A percentile compares a stretch with the other conserved stretches of the same genome.
phyloP scores from a whole-genome alignment of 2,113 vertebrate genomes.

The Psophia crepitans region DNA sequence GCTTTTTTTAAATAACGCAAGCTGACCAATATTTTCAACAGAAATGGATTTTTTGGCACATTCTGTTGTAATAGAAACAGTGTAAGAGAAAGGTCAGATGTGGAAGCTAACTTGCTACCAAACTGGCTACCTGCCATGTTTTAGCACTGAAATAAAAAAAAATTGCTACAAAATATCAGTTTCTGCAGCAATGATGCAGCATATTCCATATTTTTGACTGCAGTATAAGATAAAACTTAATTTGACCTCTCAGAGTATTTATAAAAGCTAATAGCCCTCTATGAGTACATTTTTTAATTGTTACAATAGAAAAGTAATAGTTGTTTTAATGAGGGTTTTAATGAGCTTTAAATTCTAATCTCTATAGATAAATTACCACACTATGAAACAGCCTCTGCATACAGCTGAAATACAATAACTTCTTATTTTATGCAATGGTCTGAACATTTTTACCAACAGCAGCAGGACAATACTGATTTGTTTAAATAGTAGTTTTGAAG shows the following conservation, averaged over 20 bases:
- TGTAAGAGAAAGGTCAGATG: neutral
- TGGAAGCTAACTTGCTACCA: neutral
- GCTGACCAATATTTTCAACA: neutral
- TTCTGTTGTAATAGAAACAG: neutral
- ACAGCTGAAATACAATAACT: neutral
- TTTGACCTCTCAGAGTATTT: neutral
- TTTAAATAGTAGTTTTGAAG: neutral
- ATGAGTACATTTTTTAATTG: neutral
- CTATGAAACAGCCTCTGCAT: neutral
- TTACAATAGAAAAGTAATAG: neutral
- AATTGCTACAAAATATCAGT: neutral
- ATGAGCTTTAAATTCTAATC: neutral
- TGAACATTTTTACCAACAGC: neutral
- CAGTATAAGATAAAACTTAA: neutral
- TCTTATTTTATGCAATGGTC: neutral
- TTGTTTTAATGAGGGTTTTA: neutral
- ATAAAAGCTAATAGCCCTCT: neutral
- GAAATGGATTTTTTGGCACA: neutral
- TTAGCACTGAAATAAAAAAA: neutral
- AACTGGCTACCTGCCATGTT: neutral
- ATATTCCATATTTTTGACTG: neutral
- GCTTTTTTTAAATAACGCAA: neutral
- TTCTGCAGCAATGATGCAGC: neutral
- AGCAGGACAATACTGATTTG: neutral
- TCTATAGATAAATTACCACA: neutral